phyloP scores from a whole-genome alignment of 2,113 vertebrate species.

The Colius striatus region DNA sequence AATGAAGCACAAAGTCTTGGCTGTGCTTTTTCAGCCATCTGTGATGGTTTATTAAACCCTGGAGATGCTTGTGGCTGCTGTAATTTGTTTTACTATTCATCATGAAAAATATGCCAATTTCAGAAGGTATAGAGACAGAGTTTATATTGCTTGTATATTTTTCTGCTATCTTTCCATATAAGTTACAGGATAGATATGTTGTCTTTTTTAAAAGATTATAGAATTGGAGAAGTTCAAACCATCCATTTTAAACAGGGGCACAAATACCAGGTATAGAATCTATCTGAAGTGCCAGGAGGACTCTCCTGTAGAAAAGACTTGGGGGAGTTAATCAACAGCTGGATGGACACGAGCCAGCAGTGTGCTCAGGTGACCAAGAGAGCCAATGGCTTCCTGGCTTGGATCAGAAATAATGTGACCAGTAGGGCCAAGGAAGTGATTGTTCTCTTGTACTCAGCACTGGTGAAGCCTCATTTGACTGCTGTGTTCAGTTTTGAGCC shows the following conservation, averaged over 20 bases:
- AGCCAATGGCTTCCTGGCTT: no score
- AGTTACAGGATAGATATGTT: neutral
- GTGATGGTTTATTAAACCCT: neutral
- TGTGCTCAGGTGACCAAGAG: no score
- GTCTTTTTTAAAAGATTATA: neutral
- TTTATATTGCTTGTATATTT: neutral
- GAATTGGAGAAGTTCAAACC: neutral
- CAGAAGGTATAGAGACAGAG: neutral
- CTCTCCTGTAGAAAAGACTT: no score
- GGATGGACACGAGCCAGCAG: no score
- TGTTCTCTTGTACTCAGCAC: no score
- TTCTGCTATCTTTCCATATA: neutral
- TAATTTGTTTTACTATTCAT: neutral
- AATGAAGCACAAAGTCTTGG: neutral
- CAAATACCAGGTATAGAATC: neutral
- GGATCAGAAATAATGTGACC: no score
- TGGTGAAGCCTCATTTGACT: no score
- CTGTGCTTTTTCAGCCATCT: slow-evolving; percentile 10
- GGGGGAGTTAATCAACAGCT: no score
- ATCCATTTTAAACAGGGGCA: neutral
- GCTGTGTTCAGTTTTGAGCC: no score
- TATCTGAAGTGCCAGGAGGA: neutral
- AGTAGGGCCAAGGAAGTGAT: no score
- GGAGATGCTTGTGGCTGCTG: neutral
- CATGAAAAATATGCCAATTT: neutral